These are phyloP conservation scores for Ctenoplectra terminalis DNA, from an alignment of 1,140 invertebrate species.

Conservation along the genomic window DNA sequence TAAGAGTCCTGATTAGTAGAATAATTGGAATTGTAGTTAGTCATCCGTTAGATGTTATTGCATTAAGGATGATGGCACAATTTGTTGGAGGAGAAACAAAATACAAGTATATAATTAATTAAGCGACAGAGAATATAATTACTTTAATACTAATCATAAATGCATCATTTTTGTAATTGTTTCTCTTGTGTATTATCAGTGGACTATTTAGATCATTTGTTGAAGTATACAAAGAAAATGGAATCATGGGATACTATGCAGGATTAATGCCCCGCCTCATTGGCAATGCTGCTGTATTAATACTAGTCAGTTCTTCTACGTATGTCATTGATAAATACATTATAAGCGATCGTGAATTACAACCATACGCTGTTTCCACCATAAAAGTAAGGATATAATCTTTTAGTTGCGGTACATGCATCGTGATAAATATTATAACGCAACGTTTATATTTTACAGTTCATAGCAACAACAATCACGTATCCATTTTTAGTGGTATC, in stretches of 20 bases:
- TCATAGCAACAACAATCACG: conserved; percentile 89
- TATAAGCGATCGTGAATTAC: conserved; percentile 88
- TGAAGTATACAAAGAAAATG: conserved; percentile 92
- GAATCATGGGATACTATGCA: conserved; percentile 92
- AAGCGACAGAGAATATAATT: neutral
- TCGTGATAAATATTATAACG: conserved; percentile 24
- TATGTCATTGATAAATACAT: conserved; percentile 91
- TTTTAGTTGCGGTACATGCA: neutral
- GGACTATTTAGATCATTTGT: conserved; percentile 84
- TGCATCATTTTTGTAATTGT: conserved; percentile 7
- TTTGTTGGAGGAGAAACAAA: conserved; percentile 94
- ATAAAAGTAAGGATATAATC: conserved; percentile 83
- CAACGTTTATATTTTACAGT: conserved; percentile 82
- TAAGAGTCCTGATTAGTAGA: conserved; percentile 88
- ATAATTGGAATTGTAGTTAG: conserved; percentile 90
- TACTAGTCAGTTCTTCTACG: conserved; percentile 88
- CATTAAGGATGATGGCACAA: conserved; percentile 95
- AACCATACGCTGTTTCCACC: conserved; percentile 85
- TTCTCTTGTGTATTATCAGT: conserved; percentile 61
- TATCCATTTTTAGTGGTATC: conserved; percentile 95
- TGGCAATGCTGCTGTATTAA: conserved; percentile 89
- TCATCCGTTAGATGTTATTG: conserved; percentile 94
- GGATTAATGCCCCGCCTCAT: conserved; percentile 92
- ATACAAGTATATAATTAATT: conserved; percentile 88
- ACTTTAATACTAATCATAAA: conserved; percentile 14